Evolutionary conservation across 2,113 vertebrate genomes (phyloP).

Genomic region (Sitta europaea): DNA sequence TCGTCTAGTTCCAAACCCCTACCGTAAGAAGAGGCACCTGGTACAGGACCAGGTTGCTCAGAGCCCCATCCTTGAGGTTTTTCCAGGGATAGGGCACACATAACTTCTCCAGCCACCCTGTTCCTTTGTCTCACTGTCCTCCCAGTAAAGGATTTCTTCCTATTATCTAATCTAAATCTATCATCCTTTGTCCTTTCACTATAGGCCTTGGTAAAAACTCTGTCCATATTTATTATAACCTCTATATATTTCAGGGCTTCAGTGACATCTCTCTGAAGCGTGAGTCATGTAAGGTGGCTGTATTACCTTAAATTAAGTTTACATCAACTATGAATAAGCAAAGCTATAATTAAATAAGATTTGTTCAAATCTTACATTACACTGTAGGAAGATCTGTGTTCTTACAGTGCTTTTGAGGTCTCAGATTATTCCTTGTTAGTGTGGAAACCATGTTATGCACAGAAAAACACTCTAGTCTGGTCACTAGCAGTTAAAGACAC

Average conservation of each 20-base stretch:
- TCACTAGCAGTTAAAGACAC: not conserved
- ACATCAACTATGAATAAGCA: not conserved
- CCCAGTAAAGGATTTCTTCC: not conserved
- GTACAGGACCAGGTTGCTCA: not conserved
- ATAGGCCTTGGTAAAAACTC: not conserved
- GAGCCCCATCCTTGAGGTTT: not conserved
- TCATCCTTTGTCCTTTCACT: not conserved
- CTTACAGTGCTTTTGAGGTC: not conserved
- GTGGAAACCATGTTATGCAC: not conserved
- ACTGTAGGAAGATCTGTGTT: not conserved
- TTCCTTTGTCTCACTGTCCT: not conserved
- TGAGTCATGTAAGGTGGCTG: not conserved
- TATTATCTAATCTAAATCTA: not conserved
- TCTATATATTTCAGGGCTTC: not conserved
- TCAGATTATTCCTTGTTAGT: not conserved
- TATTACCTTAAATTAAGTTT: not conserved
- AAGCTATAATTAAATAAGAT: not conserved
- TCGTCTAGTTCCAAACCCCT: accelerated
- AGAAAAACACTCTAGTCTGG: not conserved
- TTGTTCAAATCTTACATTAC: not conserved
- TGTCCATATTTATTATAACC: not conserved
- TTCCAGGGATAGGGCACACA: not conserved
- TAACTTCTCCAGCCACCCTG: not conserved
- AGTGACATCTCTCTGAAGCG: not conserved
- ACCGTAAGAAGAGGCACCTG: not conserved